Evolutionary conservation across 2,113 vertebrate genomes (phyloP).

Genomic region (Oceanodroma tethys): DNA sequence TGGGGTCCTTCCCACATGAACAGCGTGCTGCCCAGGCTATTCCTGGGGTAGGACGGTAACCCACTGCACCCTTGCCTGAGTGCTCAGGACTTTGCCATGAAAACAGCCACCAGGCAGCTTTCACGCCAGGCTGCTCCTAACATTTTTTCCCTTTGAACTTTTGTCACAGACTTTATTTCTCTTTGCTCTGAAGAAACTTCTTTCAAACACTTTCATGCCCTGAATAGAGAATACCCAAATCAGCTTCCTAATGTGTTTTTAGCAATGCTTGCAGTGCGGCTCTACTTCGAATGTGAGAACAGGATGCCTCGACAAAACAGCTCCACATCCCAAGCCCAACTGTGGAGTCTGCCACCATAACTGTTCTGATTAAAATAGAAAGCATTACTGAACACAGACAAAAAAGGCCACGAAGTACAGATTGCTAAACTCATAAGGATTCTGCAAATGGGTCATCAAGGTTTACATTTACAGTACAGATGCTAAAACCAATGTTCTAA

Average conservation of each 20-base stretch:
- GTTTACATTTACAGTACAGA: background rate
- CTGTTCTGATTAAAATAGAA: conserved; percentile 33
- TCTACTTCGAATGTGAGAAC: background rate
- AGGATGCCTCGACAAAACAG: conserved; percentile 2
- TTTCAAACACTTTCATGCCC: background rate
- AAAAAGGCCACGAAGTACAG: background rate
- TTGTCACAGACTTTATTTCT: background rate
- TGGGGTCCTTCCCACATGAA: background rate
- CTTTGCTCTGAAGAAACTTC: background rate
- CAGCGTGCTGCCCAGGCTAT: accelerated
- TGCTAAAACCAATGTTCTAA: background rate
- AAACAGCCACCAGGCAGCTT: background rate
- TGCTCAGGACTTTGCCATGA: background rate
- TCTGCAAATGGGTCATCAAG: background rate
- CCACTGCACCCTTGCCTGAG: background rate
- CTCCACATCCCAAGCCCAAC: background rate
- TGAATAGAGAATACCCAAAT: background rate
- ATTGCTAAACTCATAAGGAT: background rate
- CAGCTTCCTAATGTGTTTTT: conserved; percentile 4
- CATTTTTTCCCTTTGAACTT: background rate
- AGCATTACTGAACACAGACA: background rate
- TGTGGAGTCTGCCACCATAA: conserved; percentile 37
- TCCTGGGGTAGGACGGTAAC: background rate
- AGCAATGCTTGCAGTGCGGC: background rate
- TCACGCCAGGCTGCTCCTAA: background rate